Conservation (phyloP, 2,888 invertebrate genomes). For the Auanema sp. region DNA sequence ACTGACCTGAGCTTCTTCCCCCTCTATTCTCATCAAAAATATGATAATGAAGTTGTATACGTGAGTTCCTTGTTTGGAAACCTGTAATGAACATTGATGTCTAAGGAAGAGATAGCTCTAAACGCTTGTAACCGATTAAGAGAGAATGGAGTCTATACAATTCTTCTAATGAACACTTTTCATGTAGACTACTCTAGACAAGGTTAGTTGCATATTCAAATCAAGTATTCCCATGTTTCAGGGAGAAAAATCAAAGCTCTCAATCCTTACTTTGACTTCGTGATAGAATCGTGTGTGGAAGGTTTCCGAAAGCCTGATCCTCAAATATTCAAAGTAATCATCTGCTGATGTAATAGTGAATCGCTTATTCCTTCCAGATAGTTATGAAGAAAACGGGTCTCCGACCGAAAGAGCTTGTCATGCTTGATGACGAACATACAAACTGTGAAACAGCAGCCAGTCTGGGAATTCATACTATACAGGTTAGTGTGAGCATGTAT, state of each 20-base stretch:
- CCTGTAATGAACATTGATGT: neutral
- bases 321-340: conserved; percentile 1
- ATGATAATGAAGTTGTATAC: neutral
- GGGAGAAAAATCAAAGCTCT: neutral
- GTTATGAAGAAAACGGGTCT: conserved; percentile 1
- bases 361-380: neutral
- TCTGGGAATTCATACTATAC: conserved; percentile 3
- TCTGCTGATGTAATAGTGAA: too few species aligned
- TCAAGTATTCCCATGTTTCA: neutral
- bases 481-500: neutral
- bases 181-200: neutral
- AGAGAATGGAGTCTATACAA: neutral
- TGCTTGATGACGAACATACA: neutral
- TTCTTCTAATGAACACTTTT: conserved; percentile 1
- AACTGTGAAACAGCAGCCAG: neutral
- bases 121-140: neutral
- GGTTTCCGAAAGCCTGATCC: conserved; percentile 1
- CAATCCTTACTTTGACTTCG: neutral
- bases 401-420: neutral
- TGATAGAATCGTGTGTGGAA: neutral
- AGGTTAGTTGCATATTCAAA: neutral
- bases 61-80: neutral
- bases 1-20: neutral
- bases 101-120: neutral
- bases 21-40: neutral